These are phyloP conservation scores for Craterocephalus amniculus DNA, from an alignment of 2,797 vertebrate species.

Conservation along the genomic window DNA sequence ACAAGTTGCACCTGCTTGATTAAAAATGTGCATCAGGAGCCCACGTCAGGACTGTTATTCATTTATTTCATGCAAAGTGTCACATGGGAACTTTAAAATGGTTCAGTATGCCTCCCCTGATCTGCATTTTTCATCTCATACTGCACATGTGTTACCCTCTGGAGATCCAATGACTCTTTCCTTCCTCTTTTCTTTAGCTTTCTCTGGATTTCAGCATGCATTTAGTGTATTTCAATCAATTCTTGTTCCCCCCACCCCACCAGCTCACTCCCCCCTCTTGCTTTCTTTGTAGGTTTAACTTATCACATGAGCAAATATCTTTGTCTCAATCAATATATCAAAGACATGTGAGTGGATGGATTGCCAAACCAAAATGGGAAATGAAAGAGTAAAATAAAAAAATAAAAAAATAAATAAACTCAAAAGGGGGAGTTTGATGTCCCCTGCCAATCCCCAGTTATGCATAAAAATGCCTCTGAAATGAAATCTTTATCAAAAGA, in stretches of 20 bases:
- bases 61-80: conserved; percentile 43
- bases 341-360: conserved; percentile 18
- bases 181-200: conserved; percentile 26
- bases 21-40: conserved; percentile 42
- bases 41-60: conserved; percentile 26
- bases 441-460: conserved; percentile 77
- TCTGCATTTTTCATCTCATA: conserved; percentile 74
- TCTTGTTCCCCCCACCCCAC: not conserved
- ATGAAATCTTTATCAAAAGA: conserved; percentile 84
- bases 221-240: conserved; percentile 55
- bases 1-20: conserved; percentile 67
- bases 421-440: conserved; percentile 65
- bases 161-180: conserved; percentile 52
- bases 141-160: conserved; percentile 70
- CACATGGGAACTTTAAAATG: conserved; percentile 67
- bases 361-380: conserved; percentile 28
- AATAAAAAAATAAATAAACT: conserved; percentile 54
- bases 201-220: conserved; percentile 41
- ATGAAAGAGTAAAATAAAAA: conserved; percentile 36
- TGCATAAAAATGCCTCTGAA: conserved; percentile 81
- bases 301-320: conserved; percentile 30
- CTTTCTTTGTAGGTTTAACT: conserved; percentile 33
- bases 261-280: no score
- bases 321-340: conserved; percentile 51
- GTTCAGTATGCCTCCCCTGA: conserved; percentile 56